These are phyloP conservation scores for Halcyon leucocephala DNA, from an alignment of 2,797 vertebrate genomes.

Conservation along the genomic window DNA sequence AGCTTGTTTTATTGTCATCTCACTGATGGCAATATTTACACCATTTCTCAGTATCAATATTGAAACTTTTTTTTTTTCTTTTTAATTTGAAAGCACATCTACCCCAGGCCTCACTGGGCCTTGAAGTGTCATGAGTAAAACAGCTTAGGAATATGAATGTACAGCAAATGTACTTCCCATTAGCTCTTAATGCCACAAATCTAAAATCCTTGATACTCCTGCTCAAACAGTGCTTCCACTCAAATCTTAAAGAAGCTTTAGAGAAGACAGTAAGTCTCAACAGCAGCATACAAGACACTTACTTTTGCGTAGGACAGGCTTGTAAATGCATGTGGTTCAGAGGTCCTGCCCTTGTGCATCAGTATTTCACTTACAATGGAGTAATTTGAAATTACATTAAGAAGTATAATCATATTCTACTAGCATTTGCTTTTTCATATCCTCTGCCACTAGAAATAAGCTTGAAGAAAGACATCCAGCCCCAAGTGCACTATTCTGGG, in stretches of 20 bases:
- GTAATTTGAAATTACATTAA: constrained; percentile 31
- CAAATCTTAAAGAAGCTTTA: constrained; percentile 21
- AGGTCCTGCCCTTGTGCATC: background rate
- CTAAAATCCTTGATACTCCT: constrained; percentile 20
- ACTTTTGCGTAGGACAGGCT: background rate
- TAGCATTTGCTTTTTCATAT: constrained; percentile 1
- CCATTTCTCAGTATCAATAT: background rate
- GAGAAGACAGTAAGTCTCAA: background rate
- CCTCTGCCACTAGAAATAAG: constrained; percentile 34
- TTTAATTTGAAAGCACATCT: background rate
- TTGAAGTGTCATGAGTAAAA: background rate
- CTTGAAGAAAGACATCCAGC: background rate
- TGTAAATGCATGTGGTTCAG: background rate
- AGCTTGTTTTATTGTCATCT: background rate
- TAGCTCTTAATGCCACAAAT: constrained; percentile 32
- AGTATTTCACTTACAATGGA: constrained; percentile 18
- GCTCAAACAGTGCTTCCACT: background rate
- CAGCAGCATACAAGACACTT: background rate
- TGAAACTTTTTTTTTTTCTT: background rate
- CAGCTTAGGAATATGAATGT: background rate
- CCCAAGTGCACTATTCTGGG: background rate
- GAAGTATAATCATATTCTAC: background rate
- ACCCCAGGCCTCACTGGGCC: background rate
- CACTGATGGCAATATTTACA: background rate
- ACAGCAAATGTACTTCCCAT: constrained; percentile 14